Conservation (phyloP, 1,140 invertebrate species). For the Holcopasites calliopsidis region DNA sequence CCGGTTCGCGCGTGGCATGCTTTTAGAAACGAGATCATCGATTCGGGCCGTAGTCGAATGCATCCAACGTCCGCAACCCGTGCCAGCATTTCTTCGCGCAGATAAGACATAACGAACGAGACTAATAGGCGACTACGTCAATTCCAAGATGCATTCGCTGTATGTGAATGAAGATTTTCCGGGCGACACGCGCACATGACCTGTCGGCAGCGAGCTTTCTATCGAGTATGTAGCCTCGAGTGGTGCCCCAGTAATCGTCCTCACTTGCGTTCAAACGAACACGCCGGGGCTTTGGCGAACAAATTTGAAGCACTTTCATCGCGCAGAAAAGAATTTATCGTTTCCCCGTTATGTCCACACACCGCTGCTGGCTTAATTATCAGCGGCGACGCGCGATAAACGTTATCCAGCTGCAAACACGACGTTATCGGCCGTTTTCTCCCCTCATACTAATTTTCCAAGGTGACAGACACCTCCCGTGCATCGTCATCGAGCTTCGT, state of each 20-base stretch:
- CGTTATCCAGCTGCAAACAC: constrained; percentile 12
- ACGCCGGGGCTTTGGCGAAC: not conserved
- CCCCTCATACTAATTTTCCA: not conserved
- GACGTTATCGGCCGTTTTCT: not conserved
- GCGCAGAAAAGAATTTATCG: not conserved
- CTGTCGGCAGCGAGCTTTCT: too few relatives aligned
- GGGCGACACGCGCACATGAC: too few relatives aligned
- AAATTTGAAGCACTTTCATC: too few relatives aligned
- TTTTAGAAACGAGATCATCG: constrained; percentile 43
- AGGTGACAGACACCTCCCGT: not conserved
- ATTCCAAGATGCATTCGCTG: too few relatives aligned
- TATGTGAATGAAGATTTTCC: too few relatives aligned
- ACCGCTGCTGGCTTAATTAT: not conserved
- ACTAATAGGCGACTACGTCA: too few relatives aligned
- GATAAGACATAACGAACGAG: too few relatives aligned
- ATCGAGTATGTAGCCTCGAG: too few relatives aligned
- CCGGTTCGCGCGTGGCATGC: not conserved
- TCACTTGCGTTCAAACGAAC: too few relatives aligned
- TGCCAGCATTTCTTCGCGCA: constrained; percentile 35
- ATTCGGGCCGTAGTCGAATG: constrained; percentile 10
- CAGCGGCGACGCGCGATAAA: not conserved
- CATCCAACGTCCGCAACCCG: not conserved
- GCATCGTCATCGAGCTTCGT: not conserved
- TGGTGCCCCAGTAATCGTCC: too few relatives aligned
- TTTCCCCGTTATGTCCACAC: not conserved